Evolutionary conservation across 2,797 vertebrate genomes (phyloP), one percentile per base, ranked within the genome.

Genomic region (Anableps anableps): DNA sequence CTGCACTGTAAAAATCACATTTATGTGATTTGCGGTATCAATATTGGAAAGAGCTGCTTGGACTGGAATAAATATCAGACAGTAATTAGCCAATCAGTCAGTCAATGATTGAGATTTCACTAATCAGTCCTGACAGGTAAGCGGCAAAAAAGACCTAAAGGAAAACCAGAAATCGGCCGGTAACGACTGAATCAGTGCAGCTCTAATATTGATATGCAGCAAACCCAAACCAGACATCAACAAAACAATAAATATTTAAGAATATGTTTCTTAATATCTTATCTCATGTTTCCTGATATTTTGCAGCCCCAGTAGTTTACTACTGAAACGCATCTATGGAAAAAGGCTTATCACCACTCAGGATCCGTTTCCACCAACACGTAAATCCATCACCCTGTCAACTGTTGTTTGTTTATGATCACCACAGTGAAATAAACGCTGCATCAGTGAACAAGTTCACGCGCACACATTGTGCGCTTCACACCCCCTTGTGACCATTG

Each of bases 341-440:
- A 19, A 29, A 19, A 5, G 8, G 0, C 45, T 80, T 19, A 45
- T 72, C 43, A 64, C 80, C 84, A 85, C 81, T 76, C 23, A 64
- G 77, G 88, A 90, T 81, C 38, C 0, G 60, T 91, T 80, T 86
- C 87, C 78, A 87, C 58, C 81, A 86, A 88, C 83, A 77, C 78
- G 77, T 43, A 62, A 21, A 70, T 80, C 26, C 53, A 82, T 90
- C 79, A 71, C 85, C 79, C 87, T 86, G 87, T 74, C 19, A 13
- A 86, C 88, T 81, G 80, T 74, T 84, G 80, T 86, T 86, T 80
- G 78, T 84, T 80, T 84, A 80, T 83, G 31, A 78, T 31, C 83
- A 58, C 16, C 66, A 77, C 73, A 14, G 77, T 47, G 5, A 86
- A 68, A 72, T 29, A 68, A 48, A 47, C 4, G 5, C 64, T 60